These are phyloP conservation scores for Pachymerium ferrugineum DNA, from an alignment of 2,888 invertebrate species.

Conservation along the genomic window DNA sequence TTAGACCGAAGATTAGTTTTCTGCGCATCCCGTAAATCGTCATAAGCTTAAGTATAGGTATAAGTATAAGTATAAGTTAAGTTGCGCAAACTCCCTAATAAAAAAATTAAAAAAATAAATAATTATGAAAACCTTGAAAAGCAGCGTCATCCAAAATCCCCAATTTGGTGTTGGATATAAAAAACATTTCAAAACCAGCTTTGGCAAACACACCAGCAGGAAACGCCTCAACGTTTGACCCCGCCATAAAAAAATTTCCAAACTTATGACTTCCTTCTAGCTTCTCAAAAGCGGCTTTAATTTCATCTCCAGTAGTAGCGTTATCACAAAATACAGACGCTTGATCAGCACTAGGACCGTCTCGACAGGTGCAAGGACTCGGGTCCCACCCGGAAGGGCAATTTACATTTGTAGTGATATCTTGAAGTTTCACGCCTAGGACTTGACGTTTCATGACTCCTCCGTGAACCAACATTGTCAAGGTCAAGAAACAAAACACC, in stretches of 20 bases:
- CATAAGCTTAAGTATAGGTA: too few species aligned
- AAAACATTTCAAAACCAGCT: not conserved
- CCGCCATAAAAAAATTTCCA: conserved; percentile 3
- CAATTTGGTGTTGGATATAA: not conserved
- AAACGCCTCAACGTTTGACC: not conserved
- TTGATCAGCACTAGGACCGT: not conserved
- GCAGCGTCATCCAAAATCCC: not conserved
- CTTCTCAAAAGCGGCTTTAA: not conserved
- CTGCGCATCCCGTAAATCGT: too few species aligned
- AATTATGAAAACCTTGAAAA: not conserved
- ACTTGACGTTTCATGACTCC: not conserved
- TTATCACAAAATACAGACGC: conserved; percentile 11
- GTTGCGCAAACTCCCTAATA: too few species aligned
- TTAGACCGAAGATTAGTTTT: too few species aligned
- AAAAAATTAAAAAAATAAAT: not conserved
- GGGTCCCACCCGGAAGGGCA: conserved; percentile 16
- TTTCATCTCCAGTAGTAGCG: conserved; percentile 17
- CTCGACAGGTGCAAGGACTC: not conserved
- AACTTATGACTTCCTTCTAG: not conserved
- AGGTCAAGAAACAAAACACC: too few species aligned
- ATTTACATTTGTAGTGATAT: not conserved
- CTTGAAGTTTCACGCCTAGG: not conserved
- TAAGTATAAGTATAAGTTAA: too few species aligned
- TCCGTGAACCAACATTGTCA: too few species aligned
- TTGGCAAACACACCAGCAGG: conserved; percentile 11